These are phyloP conservation scores for Drosophila sulfurigaster DNA, from an alignment of 1,140 invertebrate species.

Conservation along the genomic window DNA sequence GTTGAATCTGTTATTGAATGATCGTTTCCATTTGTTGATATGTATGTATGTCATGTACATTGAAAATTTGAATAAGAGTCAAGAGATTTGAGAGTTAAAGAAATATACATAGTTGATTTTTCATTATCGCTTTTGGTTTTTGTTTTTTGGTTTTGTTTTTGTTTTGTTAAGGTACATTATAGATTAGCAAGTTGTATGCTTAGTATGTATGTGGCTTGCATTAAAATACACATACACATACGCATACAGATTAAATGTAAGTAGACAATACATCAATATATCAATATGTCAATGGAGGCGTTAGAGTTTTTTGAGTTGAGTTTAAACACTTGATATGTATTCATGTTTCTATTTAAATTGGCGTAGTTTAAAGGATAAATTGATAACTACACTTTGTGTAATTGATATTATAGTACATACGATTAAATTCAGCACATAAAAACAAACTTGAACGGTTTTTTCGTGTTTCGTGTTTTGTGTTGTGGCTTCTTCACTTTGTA, in stretches of 20 bases:
- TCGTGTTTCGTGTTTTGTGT: constrained; percentile 3
- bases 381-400: constrained; percentile 21
- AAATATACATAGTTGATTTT: constrained; percentile 64
- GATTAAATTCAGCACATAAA: constrained; percentile 39
- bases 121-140: constrained; percentile 12
- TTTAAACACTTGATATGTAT: constrained; percentile 77
- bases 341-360: constrained; percentile 34
- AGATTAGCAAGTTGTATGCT: constrained; percentile 61
- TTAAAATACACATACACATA: constrained; percentile 29
- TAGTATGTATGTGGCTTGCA: constrained; percentile 16
- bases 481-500: constrained; percentile 52
- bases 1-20: constrained; percentile 39
- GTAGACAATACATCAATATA: constrained; percentile 81
- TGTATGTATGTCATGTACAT: constrained; percentile 65
- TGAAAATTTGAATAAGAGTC: constrained; percentile 80
- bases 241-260: constrained; percentile 62
- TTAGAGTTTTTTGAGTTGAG: constrained; percentile 66
- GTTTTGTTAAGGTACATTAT: constrained; percentile 74
- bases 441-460: constrained; percentile 50
- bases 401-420: neutral
- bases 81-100: constrained; percentile 75
- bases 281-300: constrained; percentile 76
- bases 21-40: constrained; percentile 32
- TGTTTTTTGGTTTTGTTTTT: constrained; percentile 38
- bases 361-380: constrained; percentile 35